Evolutionary conservation across 2,888 invertebrate genomes (phyloP).

Genomic region (Temnothorax rugatulus): DNA sequence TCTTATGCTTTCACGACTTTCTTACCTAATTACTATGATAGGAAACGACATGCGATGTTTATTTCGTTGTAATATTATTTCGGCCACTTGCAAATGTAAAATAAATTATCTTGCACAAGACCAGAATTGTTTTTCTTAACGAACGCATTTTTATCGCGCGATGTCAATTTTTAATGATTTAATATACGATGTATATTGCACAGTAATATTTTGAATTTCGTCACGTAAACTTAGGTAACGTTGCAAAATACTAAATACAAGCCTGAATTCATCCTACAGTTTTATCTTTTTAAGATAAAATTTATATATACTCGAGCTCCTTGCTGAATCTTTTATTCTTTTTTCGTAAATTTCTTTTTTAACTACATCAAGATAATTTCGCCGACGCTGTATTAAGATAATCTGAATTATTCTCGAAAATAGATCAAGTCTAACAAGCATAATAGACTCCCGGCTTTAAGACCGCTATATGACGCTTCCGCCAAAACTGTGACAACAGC

Average conservation of each 20-base stretch:
- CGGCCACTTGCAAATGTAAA: slow-evolving; percentile 13
- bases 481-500: slow-evolving; percentile 25
- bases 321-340: not conserved
- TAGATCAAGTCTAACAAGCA: not conserved
- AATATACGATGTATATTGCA: not conserved
- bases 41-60: slow-evolving; percentile 13
- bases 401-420: not conserved
- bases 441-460: not conserved
- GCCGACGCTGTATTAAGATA: not conserved
- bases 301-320: too few species aligned
- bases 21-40: slow-evolving; percentile 1
- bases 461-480: not conserved
- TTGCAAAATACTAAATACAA: not conserved
- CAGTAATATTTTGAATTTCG: not conserved
- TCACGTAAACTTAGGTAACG: not conserved
- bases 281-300: not conserved
- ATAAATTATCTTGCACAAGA: not conserved
- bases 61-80: not conserved
- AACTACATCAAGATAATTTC: not conserved
- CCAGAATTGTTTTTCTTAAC: not conserved
- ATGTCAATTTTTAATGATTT: slow-evolving; percentile 6
- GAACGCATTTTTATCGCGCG: not conserved
- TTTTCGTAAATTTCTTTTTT: not conserved
- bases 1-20: not conserved
- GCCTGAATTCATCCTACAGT: not conserved